A percentile compares a stretch with the other conserved stretches of the same genome.
These are phyloP conservation scores for Halesus radiatus DNA, from an alignment of 1,140 invertebrate species.

Conservation along the genomic window DNA sequence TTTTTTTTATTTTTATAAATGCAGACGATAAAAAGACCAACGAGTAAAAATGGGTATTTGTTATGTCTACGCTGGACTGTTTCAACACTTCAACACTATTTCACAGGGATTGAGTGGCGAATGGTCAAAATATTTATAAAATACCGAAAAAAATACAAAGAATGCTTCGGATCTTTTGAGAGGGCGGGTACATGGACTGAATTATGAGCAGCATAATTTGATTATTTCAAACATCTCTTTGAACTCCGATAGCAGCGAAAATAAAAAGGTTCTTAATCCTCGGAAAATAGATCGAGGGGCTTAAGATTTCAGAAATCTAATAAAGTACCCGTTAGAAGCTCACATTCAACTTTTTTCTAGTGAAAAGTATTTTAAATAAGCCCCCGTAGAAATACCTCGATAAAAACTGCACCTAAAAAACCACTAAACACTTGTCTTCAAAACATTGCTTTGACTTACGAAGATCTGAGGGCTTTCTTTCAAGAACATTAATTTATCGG, in stretches of 20 bases:
- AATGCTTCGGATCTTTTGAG: neutral
- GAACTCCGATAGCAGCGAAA: slow-evolving; percentile 11
- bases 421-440: too few relatives aligned
- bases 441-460: too few relatives aligned
- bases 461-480: too few relatives aligned
- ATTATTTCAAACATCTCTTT: slow-evolving; percentile 28
- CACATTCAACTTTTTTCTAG: neutral
- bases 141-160: slow-evolving; percentile 29
- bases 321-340: too few relatives aligned
- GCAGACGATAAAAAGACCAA: slow-evolving; percentile 22
- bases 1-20: slow-evolving; percentile 31
- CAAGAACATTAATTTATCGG: too few relatives aligned
- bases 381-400: too few relatives aligned
- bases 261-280: neutral
- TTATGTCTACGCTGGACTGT: slow-evolving; percentile 30
- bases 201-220: slow-evolving; percentile 23
- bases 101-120: slow-evolving; percentile 21
- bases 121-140: slow-evolving; percentile 38
- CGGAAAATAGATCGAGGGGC: too few relatives aligned
- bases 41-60: slow-evolving; percentile 17
- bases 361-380: neutral
- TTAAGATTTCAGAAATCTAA: too few relatives aligned
- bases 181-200: slow-evolving; percentile 25
- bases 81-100: slow-evolving; percentile 31
- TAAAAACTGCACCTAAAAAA: too few relatives aligned